Conservation (phyloP, 2,113 vertebrate species). For the Myxocyprinus asiaticus region DNA sequence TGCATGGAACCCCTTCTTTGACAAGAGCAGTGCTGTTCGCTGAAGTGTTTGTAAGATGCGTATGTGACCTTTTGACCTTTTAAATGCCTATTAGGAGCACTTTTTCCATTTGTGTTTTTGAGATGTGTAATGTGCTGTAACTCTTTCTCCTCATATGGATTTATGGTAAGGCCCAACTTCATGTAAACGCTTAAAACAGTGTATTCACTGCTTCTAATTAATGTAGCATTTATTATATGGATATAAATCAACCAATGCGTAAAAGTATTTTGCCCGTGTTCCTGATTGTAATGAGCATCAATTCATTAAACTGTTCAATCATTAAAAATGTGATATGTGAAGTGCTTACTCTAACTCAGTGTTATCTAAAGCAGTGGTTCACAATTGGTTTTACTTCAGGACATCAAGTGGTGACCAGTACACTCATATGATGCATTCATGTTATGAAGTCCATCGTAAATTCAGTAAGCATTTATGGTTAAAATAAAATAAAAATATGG, state of each 20-base stretch:
- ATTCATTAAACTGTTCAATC: no score
- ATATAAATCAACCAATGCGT: not conserved
- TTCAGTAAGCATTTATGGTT: no score
- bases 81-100: not conserved
- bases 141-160: not conserved
- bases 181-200: not conserved
- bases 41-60: slow-evolving; percentile 43
- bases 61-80: slow-evolving; percentile 23
- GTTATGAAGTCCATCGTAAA: no score
- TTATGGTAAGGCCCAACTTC: not conserved
- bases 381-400: no score
- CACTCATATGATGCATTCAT: no score
- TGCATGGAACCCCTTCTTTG: slow-evolving; percentile 54
- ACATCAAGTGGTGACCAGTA: no score
- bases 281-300: no score
- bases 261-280: not conserved
- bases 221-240: not conserved
- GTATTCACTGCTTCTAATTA: not conserved
- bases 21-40: slow-evolving; percentile 22
- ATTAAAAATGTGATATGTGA: no score
- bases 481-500: no score
- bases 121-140: slow-evolving; percentile 6
- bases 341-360: no score
- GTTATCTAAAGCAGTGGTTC: no score
- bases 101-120: slow-evolving; percentile 11